phyloP scores from a whole-genome alignment of 2,113 vertebrate genomes.

The Neoarius graeffei region DNA sequence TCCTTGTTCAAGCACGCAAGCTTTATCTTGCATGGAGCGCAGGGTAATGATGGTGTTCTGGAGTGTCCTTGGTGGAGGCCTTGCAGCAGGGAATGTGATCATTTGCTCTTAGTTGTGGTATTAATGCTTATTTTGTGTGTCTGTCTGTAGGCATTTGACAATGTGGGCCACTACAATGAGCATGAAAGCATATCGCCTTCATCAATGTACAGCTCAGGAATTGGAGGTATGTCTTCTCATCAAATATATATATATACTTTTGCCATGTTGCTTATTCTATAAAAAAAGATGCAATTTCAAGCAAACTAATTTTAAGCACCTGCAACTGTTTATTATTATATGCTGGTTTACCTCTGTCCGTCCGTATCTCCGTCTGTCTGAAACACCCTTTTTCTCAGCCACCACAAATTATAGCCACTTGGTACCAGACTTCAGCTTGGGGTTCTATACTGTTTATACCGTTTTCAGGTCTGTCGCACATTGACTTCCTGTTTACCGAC shows the following conservation, averaged over 20 bases:
- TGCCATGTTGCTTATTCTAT: not conserved
- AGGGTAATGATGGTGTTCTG: not conserved
- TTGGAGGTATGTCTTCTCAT: constrained; percentile 79
- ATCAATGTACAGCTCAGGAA: constrained; percentile 82
- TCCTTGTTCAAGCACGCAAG: not conserved
- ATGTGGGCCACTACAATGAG: constrained; percentile 81
- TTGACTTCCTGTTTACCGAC: no score
- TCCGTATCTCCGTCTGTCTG: no score
- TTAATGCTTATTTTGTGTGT: not conserved
- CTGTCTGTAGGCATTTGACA: constrained; percentile 77
- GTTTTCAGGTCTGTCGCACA: no score
- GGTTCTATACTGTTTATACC: no score
- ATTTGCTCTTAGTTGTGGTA: not conserved
- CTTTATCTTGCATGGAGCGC: not conserved
- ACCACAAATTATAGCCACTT: no score
- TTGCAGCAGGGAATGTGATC: not conserved
- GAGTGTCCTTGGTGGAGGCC: not conserved
- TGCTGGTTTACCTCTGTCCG: no score
- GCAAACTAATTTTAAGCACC: not conserved
- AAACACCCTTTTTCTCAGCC: no score
- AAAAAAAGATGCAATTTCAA: not conserved
- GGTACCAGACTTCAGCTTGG: no score
- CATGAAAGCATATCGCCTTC: constrained; percentile 79
- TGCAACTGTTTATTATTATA: not conserved
- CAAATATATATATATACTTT: not conserved